Evolutionary conservation across 2,888 invertebrate genomes (phyloP).

Genomic region (Pedicia rivosa): DNA sequence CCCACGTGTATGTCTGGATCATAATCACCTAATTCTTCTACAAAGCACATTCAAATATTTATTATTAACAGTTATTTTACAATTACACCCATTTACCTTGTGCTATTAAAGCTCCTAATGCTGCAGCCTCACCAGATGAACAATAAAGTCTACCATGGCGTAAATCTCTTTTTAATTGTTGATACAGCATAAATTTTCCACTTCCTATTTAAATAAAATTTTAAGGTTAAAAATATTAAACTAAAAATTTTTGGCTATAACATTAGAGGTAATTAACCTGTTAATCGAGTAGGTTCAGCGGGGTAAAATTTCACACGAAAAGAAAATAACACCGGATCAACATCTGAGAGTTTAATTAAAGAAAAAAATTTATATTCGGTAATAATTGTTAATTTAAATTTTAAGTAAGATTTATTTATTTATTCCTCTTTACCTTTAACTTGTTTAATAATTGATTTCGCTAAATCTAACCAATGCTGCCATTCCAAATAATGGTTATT

Average conservation of each 20-base stretch:
- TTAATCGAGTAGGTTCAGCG: slow-evolving; percentile 79
- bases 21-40: slow-evolving; percentile 91
- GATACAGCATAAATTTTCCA: slow-evolving; percentile 90
- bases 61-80: neutral
- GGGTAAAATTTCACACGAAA: slow-evolving; percentile 98
- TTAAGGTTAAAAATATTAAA: too few relatives aligned
- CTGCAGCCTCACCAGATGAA: slow-evolving; percentile 74
- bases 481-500: too few relatives aligned
- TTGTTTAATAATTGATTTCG: slow-evolving; percentile 79
- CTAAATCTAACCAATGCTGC: slow-evolving; percentile 89
- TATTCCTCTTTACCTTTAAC: slow-evolving; percentile 54
- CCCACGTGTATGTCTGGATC: slow-evolving; percentile 75
- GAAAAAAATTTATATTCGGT: neutral
- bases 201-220: too few relatives aligned
- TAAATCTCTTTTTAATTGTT: slow-evolving; percentile 88
- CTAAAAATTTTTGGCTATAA: too few relatives aligned
- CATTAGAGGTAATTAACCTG: too few relatives aligned
- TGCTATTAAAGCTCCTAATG: slow-evolving; percentile 79
- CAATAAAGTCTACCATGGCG: slow-evolving; percentile 90
- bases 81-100: slow-evolving; percentile 68
- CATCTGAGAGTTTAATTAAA: slow-evolving; percentile 41
- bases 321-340: slow-evolving; percentile 83
- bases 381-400: too few relatives aligned
- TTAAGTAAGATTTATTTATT: too few relatives aligned
- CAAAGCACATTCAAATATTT: slow-evolving; percentile 14